Percentiles rank a stretch among this genome's conserved stretches.
Conservation (phyloP, 1,140 invertebrate species). For the Philopotamus ludificatus region DNA sequence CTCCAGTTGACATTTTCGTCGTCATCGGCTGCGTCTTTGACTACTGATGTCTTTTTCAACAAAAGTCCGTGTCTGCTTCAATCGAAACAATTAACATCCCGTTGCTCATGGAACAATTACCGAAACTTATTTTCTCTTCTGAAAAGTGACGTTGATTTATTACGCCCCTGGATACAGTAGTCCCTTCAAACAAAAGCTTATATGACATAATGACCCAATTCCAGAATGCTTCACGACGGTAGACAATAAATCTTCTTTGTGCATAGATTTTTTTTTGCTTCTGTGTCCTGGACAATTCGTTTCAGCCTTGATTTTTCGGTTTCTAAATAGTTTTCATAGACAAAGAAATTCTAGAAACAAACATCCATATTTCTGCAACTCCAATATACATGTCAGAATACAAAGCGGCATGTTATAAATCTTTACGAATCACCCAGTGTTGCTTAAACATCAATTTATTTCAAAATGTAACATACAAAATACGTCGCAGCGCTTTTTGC, state of each 20-base stretch:
- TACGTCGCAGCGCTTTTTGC: too few relatives aligned
- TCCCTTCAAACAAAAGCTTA: conserved; percentile 3
- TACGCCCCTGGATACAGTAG: neutral
- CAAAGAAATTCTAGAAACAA: too few relatives aligned
- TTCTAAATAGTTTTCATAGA: neutral
- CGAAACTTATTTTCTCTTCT: neutral
- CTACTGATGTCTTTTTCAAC: neutral
- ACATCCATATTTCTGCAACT: neutral
- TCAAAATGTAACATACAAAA: too few relatives aligned
- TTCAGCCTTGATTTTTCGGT: neutral
- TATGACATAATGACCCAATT: conserved; percentile 16
- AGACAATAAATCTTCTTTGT: neutral
- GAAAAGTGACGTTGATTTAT: neutral
- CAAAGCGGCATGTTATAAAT: neutral
- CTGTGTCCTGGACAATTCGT: neutral
- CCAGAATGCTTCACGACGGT: neutral
- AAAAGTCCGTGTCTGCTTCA: too few relatives aligned
- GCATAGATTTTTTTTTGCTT: too few relatives aligned
- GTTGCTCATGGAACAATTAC: neutral
- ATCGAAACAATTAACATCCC: neutral
- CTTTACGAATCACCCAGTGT: neutral
- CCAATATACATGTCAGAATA: neutral
- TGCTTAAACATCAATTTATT: neutral
- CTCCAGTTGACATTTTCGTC: neutral
- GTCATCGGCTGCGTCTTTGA: neutral